Conservation (phyloP, 2,113 vertebrate species). For the Dasypus novemcinctus region DNA sequence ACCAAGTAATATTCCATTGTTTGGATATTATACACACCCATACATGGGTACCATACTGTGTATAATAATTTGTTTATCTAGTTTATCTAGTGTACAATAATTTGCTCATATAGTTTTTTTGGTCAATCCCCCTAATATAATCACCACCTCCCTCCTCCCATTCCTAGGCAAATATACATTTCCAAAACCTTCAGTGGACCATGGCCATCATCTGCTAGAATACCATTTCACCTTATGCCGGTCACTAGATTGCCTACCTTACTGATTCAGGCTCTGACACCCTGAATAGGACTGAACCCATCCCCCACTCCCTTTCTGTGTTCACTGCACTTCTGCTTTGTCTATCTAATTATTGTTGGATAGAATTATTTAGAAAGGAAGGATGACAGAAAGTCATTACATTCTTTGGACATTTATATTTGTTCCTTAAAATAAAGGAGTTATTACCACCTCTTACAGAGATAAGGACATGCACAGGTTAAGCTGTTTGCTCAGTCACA, state of each 20-base stretch:
- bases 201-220: background rate
- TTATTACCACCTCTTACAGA: background rate
- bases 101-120: background rate
- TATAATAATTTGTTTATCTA: too few species aligned
- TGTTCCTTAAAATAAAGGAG: background rate
- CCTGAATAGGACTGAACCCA: background rate
- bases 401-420: constrained; percentile 8
- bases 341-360: background rate
- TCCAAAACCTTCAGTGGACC: background rate
- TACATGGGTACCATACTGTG: too few species aligned
- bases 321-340: background rate
- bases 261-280: background rate
- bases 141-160: background rate
- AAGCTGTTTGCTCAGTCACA: background rate
- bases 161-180: background rate
- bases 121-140: background rate
- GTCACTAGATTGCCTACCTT: fast-evolving
- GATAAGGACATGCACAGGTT: background rate
- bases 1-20: too few species aligned
- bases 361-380: background rate
- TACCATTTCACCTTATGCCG: fast-evolving
- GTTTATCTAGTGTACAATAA: background rate
- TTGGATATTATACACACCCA: too few species aligned
- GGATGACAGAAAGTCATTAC: background rate
- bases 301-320: too few species aligned